A percentile compares a stretch with the other conserved stretches of the same genome.
phyloP scores from a whole-genome alignment of 2,888 invertebrate genomes.

The Willowsia nigromaculata region DNA sequence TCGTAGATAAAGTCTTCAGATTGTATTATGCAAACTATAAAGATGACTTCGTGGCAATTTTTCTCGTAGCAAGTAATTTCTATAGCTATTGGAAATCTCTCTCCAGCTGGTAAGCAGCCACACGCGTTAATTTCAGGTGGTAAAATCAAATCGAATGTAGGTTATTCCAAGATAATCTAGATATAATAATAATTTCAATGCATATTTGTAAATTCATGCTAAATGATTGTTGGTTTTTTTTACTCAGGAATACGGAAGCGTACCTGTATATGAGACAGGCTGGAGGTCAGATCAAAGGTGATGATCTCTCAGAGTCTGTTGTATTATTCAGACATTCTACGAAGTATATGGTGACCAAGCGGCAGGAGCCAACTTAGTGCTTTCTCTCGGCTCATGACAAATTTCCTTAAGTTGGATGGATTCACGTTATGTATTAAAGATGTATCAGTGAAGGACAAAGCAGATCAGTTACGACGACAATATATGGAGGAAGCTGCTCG shows the following conservation, averaged over 20 bases:
- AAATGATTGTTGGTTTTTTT: neutral
- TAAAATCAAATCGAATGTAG: slow-evolving; percentile 85
- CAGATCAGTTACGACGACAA: slow-evolving; percentile 87
- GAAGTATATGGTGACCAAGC: slow-evolving; percentile 95
- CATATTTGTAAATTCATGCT: neutral
- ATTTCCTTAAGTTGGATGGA: slow-evolving; percentile 92
- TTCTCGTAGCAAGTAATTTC: slow-evolving; percentile 95
- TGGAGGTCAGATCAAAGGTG: slow-evolving; percentile 83
- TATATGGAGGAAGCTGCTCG: slow-evolving; percentile 85
- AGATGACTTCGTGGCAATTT: slow-evolving; percentile 95
- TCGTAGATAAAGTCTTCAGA: slow-evolving; percentile 95
- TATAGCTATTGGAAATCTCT: slow-evolving; percentile 92
- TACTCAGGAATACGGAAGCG: slow-evolving; percentile 84
- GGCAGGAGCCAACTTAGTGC: slow-evolving; percentile 92
- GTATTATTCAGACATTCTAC: slow-evolving; percentile 93
- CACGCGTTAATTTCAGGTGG: slow-evolving; percentile 87
- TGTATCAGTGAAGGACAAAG: slow-evolving; percentile 89
- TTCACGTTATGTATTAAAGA: slow-evolving; percentile 98
- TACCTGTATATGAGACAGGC: slow-evolving; percentile 83
- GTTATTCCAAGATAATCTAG: too few species aligned
- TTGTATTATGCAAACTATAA: slow-evolving; percentile 99
- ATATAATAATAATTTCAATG: neutral
- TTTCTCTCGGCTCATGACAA: slow-evolving; percentile 94
- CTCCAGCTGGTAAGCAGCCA: slow-evolving; percentile 86
- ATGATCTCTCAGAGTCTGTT: slow-evolving; percentile 92